Conservation (phyloP, 2,888 invertebrate genomes). For the Cecidostiba fungosa region DNA sequence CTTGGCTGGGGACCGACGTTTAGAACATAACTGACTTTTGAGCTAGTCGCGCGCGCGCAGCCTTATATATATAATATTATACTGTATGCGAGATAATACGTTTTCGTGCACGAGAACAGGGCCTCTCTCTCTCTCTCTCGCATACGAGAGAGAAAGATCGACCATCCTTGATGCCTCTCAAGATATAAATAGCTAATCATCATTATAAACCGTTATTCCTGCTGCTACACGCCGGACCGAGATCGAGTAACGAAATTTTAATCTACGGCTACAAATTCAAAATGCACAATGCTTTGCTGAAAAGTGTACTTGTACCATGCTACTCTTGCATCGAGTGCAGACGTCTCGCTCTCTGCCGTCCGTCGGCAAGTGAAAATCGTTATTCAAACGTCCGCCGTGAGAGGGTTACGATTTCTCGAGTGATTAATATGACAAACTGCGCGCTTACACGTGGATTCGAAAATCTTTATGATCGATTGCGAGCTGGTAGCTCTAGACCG, state of each 20-base stretch:
- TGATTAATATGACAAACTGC: constrained; percentile 25
- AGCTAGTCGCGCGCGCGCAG: too few relatives aligned
- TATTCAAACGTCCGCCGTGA: constrained; percentile 31
- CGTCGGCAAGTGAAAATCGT: constrained; percentile 35
- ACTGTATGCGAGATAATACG: too few relatives aligned
- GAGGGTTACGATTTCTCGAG: constrained; percentile 23
- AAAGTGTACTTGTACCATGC: too few relatives aligned
- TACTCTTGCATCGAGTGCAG: background rate
- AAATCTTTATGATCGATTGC: constrained; percentile 17
- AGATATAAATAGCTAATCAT: constrained; percentile 6
- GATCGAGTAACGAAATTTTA: background rate
- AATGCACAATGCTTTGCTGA: too few relatives aligned
- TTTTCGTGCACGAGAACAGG: too few relatives aligned
- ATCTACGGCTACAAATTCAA: background rate
- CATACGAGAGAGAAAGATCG: background rate
- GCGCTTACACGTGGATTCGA: background rate
- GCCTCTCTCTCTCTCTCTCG: background rate
- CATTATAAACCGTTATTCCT: background rate
- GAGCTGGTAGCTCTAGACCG: constrained; percentile 1
- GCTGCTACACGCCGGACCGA: background rate
- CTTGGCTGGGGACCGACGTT: constrained; percentile 44
- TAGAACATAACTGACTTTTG: background rate
- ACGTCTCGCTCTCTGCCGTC: background rate
- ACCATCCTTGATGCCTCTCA: background rate
- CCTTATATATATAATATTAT: too few relatives aligned